Percentiles rank a stretch among this genome's conserved stretches.
phyloP scores from a whole-genome alignment of 2,797 vertebrate species.

The Taeniopygia guttata region DNA sequence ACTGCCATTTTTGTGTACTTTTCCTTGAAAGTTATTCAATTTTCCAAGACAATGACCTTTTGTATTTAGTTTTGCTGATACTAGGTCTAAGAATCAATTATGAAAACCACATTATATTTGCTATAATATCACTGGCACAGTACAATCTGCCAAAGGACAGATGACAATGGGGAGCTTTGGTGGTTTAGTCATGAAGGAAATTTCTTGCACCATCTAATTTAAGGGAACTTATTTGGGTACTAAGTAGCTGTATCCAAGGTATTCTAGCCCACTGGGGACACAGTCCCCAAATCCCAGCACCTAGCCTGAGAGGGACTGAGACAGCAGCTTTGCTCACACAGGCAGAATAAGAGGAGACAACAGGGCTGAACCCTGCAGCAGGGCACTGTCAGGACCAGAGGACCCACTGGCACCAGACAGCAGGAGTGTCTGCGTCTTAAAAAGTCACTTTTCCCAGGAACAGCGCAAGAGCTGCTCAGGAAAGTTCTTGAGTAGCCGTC shows the following conservation, averaged over 20 bases:
- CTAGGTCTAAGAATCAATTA: background rate
- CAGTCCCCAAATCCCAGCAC: background rate
- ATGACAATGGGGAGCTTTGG: background rate
- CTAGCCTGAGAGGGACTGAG: background rate
- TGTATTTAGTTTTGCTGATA: background rate
- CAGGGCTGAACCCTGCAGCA: background rate
- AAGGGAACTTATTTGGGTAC: background rate
- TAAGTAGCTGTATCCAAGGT: background rate
- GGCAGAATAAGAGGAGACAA: background rate
- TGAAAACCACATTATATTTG: background rate
- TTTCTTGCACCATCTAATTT: background rate
- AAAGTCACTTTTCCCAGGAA: background rate
- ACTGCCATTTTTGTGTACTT: background rate
- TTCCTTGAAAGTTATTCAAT: background rate
- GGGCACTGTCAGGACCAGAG: background rate
- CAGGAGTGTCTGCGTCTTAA: fast-evolving
- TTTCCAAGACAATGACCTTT: background rate
- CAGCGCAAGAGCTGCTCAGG: background rate
- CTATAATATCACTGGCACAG: background rate
- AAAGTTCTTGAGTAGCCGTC: background rate
- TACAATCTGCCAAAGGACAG: background rate
- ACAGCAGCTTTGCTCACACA: background rate
- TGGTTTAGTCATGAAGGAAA: background rate
- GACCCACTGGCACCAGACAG: fast-evolving
- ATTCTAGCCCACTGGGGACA: background rate